Conservation (phyloP, 1,140 invertebrate species). For the Drosophila baimaii region DNA sequence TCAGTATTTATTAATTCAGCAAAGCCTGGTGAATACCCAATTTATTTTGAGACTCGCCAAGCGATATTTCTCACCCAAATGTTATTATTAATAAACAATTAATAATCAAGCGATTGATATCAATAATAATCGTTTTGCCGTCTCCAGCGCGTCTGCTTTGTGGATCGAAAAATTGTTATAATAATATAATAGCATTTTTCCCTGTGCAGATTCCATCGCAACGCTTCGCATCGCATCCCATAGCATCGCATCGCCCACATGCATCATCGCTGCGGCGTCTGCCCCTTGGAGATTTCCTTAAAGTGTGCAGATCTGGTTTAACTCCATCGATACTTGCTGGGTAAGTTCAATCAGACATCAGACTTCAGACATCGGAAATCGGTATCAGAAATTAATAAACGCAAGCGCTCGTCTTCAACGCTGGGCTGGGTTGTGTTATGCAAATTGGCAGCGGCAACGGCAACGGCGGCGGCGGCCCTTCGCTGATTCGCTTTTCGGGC, state of each 20-base stretch:
- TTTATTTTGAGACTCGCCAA: neutral
- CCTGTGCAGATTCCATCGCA: constrained; percentile 13
- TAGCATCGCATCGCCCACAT: constrained; percentile 33
- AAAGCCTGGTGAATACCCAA: neutral
- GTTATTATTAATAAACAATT: constrained; percentile 5
- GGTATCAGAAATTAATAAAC: constrained; percentile 62
- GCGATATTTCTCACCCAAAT: neutral
- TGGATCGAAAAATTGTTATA: neutral
- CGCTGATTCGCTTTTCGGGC: constrained; percentile 26
- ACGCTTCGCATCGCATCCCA: neutral
- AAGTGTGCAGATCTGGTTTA: constrained; percentile 36
- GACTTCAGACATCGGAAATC: constrained; percentile 6
- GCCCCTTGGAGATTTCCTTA: constrained; percentile 33
- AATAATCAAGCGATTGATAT: constrained; percentile 7
- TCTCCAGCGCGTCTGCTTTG: neutral
- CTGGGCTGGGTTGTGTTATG: constrained; percentile 49
- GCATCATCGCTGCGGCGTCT: constrained; percentile 20
- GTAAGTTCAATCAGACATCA: constrained; percentile 48
- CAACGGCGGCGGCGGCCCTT: constrained; percentile 34
- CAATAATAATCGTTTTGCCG: neutral
- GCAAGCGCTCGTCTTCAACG: constrained; percentile 27
- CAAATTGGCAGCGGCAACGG: constrained; percentile 56
- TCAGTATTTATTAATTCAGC: neutral
- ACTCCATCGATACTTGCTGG: constrained; percentile 16
- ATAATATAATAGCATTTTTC: constrained; percentile 1